A percentile compares a stretch with the other conserved stretches of the same genome.
These are phyloP conservation scores for Benthochromis sp. DNA, from an alignment of 2,113 vertebrate species.

Conservation along the genomic window DNA sequence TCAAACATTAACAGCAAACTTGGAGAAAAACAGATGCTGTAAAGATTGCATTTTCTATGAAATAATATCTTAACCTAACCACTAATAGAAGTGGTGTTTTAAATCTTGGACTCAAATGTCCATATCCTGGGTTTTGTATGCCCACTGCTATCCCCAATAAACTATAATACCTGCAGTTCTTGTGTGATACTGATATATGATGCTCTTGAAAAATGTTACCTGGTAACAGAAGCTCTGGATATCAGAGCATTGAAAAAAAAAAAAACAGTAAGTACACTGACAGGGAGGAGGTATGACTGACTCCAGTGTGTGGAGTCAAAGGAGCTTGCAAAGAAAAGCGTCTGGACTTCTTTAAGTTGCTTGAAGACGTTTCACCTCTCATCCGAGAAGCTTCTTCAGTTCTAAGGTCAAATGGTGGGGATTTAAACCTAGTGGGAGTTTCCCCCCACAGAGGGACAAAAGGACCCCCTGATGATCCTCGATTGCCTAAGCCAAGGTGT, in stretches of 20 bases:
- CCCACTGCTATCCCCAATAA: background rate
- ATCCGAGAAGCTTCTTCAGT: background rate
- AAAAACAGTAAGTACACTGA: background rate
- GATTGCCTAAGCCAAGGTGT: background rate
- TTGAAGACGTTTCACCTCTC: background rate
- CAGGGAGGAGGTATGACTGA: background rate
- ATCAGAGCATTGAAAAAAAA: background rate
- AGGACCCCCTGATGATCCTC: background rate
- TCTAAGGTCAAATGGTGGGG: rapidly evolving
- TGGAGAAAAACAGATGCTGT: background rate
- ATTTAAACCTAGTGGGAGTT: background rate
- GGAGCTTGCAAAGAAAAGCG: rapidly evolving
- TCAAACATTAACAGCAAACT: background rate
- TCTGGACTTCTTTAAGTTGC: background rate
- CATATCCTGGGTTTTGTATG: background rate
- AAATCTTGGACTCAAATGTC: background rate
- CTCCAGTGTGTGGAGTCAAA: background rate
- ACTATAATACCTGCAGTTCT: too few species aligned
- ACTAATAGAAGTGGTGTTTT: background rate
- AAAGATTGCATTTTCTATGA: background rate
- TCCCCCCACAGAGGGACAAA: background rate
- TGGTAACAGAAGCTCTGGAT: background rate
- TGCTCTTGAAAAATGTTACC: background rate
- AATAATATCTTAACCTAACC: background rate
- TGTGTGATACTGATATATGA: background rate